Percentiles rank a stretch among this genome's conserved stretches.
phyloP scores from a whole-genome alignment of 2,113 vertebrate species.

The Boulengeromyrus knoepffleri region DNA sequence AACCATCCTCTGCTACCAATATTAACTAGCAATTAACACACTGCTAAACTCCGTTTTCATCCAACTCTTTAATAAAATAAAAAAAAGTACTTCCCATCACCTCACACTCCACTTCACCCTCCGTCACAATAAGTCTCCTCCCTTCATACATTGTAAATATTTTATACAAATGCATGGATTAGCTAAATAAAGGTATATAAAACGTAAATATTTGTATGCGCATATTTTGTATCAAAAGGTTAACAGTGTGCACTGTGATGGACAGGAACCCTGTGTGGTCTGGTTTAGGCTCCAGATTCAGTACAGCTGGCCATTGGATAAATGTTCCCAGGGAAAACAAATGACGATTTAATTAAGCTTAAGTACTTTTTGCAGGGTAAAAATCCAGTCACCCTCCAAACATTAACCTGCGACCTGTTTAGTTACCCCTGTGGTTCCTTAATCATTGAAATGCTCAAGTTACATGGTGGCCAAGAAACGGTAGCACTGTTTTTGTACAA shows the following conservation, averaged over 20 bases:
- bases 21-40: background rate
- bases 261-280: background rate
- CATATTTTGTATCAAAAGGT: background rate
- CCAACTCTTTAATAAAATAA: too few species aligned
- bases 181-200: background rate
- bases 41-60: too few species aligned
- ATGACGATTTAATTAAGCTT: background rate
- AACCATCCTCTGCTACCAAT: background rate
- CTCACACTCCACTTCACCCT: too few species aligned
- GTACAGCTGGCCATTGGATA: background rate
- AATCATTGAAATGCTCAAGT: background rate
- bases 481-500: background rate
- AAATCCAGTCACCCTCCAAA: background rate
- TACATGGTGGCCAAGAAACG: background rate
- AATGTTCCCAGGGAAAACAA: background rate
- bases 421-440: background rate
- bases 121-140: background rate
- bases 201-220: background rate
- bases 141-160: background rate
- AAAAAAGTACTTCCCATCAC: too few species aligned
- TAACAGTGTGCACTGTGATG: background rate
- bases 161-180: background rate
- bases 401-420: background rate
- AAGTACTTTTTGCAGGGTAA: background rate
- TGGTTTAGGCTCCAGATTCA: background rate